Base-by-base conservation (phyloP, 2,113 vertebrate genomes). In the Melanostigma gelatinosum region DNA sequence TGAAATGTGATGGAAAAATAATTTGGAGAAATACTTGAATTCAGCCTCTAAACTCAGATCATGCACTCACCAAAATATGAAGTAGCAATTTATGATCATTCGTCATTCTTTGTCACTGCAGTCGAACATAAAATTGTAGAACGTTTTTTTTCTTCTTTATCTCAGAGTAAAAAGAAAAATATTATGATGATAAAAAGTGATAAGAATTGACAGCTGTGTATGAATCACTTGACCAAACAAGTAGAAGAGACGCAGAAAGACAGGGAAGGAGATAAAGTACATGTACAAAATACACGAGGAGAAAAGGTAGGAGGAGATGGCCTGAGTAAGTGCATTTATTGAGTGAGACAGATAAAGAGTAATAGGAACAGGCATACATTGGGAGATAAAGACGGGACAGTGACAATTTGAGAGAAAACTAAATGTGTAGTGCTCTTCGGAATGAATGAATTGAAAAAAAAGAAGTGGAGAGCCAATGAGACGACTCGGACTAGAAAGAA, bases 41-140 rank as follows among this genome's bases (percentile, higher is more conserved):
- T 50, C 13, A 44, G 34, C 57, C 55, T 46, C 44, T 18, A 24
- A 63, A 62, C 8, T 8, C n/a, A 67, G 32, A 69, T 24, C 64
- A 13, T 32, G 44, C 34, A 34, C 44, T 46, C 22, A 1, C 32
- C 20, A 27, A 57, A 34, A 15, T 67, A 42, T 22, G 27, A 74
- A 22, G 29, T 7, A 32, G 54, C 57, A 64, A 64, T 63, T 50
- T 85, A 24, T 42, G 72, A 60, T 79, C 66, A 78, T 70, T 44
- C 69, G 46, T 62, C 38, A 20, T 75, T 79, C 20, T 67, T 78
- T 40, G 15, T 63, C 48, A 9, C 36, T 76, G 55, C 46, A n/a
- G 5, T 46, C 24, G 22, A 24, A 68, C 22, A 20, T 18, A 29
- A 61, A 55, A 73, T 55, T 73, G 63, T 20, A 24, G 1, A 55